Percentiles rank a stretch among this genome's conserved stretches.
phyloP scores from a whole-genome alignment of 2,888 invertebrate species.

The Alloplasta piceator region DNA sequence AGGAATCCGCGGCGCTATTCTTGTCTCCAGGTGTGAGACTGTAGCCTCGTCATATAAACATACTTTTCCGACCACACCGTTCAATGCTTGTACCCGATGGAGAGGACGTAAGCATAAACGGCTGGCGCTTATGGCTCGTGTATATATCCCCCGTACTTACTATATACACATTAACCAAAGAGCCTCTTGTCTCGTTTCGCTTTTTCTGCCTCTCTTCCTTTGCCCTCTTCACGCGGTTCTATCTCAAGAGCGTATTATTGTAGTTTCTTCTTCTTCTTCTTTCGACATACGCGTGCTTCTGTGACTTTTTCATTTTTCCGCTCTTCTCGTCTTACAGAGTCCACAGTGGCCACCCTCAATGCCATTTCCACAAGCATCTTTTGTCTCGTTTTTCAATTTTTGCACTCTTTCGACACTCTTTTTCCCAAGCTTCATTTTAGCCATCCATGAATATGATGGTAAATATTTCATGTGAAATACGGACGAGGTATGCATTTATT shows the following conservation, averaged over 20 bases:
- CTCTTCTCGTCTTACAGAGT: conserved; percentile 67
- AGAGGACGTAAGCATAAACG: not conserved
- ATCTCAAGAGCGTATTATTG: conserved; percentile 42
- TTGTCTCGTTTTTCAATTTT: not conserved
- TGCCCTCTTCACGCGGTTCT: conserved; percentile 40
- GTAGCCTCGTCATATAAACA: conserved; percentile 79
- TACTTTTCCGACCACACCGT: conserved; percentile 66
- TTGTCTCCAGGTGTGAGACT: conserved; percentile 80
- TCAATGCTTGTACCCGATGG: conserved; percentile 39
- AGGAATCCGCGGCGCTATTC: conserved; percentile 76
- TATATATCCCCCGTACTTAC: conserved; percentile 1
- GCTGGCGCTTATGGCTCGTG: not conserved
- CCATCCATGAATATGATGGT: not conserved
- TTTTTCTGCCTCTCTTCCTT: conserved; percentile 5
- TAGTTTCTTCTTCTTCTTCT: conserved; percentile 31
- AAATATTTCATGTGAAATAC: conserved; percentile 15
- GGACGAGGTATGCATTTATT: not conserved
- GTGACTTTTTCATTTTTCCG: conserved; percentile 25
- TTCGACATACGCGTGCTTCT: conserved; percentile 21
- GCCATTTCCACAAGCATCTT: conserved; percentile 8
- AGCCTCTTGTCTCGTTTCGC: conserved; percentile 35
- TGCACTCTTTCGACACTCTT: not conserved
- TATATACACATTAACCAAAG: not conserved
- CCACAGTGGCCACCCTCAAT: conserved; percentile 46
- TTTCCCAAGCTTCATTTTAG: not conserved